Evolutionary conservation across 92 coral and sea anemone genomes (phyloP).

Genomic region (Blastomussa wellsi): DNA sequence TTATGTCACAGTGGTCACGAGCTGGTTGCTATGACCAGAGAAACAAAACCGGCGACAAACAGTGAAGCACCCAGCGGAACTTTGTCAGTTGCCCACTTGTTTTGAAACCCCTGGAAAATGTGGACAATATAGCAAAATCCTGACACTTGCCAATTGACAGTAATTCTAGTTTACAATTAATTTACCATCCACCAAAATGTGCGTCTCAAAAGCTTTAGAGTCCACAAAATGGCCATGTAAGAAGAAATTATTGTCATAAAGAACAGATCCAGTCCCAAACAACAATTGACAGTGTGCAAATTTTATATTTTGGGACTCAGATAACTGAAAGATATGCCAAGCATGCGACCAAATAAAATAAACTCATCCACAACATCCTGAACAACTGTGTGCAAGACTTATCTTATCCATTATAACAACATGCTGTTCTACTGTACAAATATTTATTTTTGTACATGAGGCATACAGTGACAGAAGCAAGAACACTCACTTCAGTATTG

Average conservation of each 20-base stretch:
- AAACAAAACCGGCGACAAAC: too few species aligned
- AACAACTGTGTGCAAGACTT: not conserved
- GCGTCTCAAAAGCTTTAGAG: not conserved
- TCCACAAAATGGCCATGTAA: conserved; percentile 16
- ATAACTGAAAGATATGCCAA: not conserved
- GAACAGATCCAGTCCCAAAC: not conserved
- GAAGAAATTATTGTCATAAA: not conserved
- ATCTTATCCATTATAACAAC: not conserved
- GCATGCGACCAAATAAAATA: conserved; percentile 2
- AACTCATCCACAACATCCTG: not conserved
- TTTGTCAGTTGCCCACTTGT: too few species aligned
- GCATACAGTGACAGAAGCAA: not conserved
- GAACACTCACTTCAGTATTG: conserved; percentile 80
- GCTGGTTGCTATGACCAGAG: too few species aligned
- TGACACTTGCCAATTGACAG: not conserved
- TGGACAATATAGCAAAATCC: not conserved
- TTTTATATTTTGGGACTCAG: not conserved
- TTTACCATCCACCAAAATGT: conserved; percentile 4
- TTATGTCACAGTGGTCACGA: too few species aligned
- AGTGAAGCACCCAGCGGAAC: too few species aligned
- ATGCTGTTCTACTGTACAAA: not conserved
- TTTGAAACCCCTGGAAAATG: not conserved
- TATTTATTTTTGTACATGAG: not conserved
- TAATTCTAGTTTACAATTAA: not conserved
- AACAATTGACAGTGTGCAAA: not conserved